Evolutionary conservation across 1,140 invertebrate genomes (phyloP), one percentile per base, ranked within the genome.

Genomic region (Drosophila ogumai): DNA sequence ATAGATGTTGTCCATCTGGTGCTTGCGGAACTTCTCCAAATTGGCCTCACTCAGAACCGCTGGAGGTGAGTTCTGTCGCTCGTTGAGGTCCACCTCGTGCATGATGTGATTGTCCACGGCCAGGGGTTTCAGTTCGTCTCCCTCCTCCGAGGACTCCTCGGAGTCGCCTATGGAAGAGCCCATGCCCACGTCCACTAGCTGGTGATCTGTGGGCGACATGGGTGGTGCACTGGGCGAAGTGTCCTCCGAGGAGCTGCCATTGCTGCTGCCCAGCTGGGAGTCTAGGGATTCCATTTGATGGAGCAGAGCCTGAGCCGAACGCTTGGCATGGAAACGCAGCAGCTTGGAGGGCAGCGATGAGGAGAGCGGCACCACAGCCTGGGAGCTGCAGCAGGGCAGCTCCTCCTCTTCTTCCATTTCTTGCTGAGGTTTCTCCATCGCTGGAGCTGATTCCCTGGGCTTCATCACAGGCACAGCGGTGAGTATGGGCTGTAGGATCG

Each of bases 21-120:
- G 75, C 65, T 92, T 91, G 49, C 90, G 81, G 25, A 87, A 87
- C 68, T 90, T 87, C 54, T 87, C 84, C 34, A 92, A 44, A 55
- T 92, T 92, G 8, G 87, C 91, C 61, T 91, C 88, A 44, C 91
- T 92, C 1, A 92, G 50, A 12, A 91, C 78, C 6, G 82, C 60
- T 0, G 84, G 81, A 0, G 75, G 76, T 1, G 79, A 55, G 1
- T 4, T n/a, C 46, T 75, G 84, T 0, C 54, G 38, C 25, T 90
- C 64, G 8, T 6, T 32, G 10, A 69, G 44, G 7, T 82, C 81
- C 40, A 78, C 61, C 6, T 91, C 90, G 17, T 65, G 47, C 52
- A 91, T 80, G 0, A 92, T 90, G 52, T 92, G 91, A 77, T 92
- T 92, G 59, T 92, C 91, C 40, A 92, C 82, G 6, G 92, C 91